Percentiles rank a stretch among this genome's conserved stretches.
Evolutionary conservation across 2,888 invertebrate genomes (phyloP).

Genomic region (Hypselothyrea guttata): DNA sequence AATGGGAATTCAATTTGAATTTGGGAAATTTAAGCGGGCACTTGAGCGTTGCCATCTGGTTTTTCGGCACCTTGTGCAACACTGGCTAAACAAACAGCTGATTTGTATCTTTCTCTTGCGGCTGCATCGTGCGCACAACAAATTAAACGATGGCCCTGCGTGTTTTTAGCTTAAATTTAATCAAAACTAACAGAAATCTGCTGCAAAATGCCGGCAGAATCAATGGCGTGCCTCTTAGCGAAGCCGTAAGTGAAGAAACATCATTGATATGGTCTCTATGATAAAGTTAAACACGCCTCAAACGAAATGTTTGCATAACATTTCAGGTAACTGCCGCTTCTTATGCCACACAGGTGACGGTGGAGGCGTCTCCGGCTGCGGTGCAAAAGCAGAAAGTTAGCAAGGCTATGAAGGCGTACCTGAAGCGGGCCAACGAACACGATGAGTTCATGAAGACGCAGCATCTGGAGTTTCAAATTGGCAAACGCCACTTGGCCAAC

Average conservation of each 20-base stretch:
- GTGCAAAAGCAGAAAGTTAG: constrained; percentile 86
- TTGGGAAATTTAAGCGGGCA: too few species aligned
- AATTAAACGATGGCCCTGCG: constrained; percentile 67
- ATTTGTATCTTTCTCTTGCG: constrained; percentile 28
- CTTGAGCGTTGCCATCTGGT: constrained; percentile 28
- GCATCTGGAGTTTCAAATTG: constrained; percentile 91
- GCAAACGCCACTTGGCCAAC: constrained; percentile 97
- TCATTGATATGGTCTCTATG: constrained; percentile 2
- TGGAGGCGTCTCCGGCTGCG: constrained; percentile 74
- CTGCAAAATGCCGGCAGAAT: constrained; percentile 59
- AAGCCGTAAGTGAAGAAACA: constrained; percentile 42
- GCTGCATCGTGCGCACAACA: constrained; percentile 20
- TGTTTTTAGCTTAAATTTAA: constrained; percentile 72
- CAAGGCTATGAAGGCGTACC: constrained; percentile 94
- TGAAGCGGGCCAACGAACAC: constrained; percentile 91
- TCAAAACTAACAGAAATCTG: constrained; percentile 74
- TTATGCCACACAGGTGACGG: constrained; percentile 75
- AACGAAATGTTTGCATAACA: constrained; percentile 62
- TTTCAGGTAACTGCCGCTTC: constrained; percentile 40
- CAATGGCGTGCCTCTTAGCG: constrained; percentile 20
- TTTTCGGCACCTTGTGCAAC: constrained; percentile 3
- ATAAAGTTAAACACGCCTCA: background rate
- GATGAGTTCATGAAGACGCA: constrained; percentile 92
- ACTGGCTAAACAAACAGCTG: constrained; percentile 49
- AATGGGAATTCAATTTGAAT: too few species aligned